Evolutionary conservation across 1,140 invertebrate species (phyloP), one percentile per base, ranked within the genome.

Genomic region (Drosophila varians): DNA sequence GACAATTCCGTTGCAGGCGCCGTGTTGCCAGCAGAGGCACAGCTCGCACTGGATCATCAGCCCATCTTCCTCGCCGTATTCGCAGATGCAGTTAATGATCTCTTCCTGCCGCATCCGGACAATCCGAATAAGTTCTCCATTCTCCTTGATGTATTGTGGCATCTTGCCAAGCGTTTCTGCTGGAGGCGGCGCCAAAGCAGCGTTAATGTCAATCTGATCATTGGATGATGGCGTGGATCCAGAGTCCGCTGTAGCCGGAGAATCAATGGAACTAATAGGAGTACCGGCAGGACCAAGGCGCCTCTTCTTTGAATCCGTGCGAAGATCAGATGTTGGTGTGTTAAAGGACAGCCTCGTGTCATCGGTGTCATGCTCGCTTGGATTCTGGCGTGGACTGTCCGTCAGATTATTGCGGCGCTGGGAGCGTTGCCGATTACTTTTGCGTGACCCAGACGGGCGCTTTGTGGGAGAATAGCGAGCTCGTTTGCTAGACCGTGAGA

Each of bases 11-110:
- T 97, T 96, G 80, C 97, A 99, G 34, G 94, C 93, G 0, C 96
- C 97, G 91, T 98, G 97, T 91, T 98, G 97, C 98, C 97, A 99
- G 90, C 96, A 97, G 8, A 98, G 92, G 86, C 97, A 98, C 16
- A 98, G 92, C 89, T 99, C 98, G 92, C 98, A 99, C 93, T 99
- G 95, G 76, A 98, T 96, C 97, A 98, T 98, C 3, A 98, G 92
- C 3, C 97, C 97, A 91, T 98, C 97, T 92, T 98, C 97, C 92
- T 98, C 97, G 64, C 93, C 94, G 78, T 93, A 93, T 16, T 92
- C 92, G 68, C 97, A 98, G 18, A 94, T 94, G 90, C 97, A 98
- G 91, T 97, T 97, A 49, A 98, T 97, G 51, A 98, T 95, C 92
- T 98, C 97, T 80, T 95, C 94, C 53, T 94, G 93, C 48, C 93